Evolutionary conservation across 2,113 vertebrate genomes (phyloP).

Genomic region (Macquaria australasica): DNA sequence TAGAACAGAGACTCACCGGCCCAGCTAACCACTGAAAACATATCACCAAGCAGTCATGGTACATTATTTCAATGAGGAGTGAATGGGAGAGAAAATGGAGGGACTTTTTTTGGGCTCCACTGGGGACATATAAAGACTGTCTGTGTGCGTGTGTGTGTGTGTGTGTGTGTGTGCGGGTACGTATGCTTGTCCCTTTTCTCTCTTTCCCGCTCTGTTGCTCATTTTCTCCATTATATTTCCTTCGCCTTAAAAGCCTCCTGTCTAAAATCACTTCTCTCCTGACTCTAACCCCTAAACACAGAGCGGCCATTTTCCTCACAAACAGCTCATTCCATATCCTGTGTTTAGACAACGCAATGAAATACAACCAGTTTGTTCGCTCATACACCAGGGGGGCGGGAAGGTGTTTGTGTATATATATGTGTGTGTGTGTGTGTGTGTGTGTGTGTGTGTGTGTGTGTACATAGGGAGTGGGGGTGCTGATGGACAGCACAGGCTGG

Average conservation of each 20-base stretch:
- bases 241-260: conserved; percentile 71
- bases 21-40: conserved; percentile 43
- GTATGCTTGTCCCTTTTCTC: conserved; percentile 28
- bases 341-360: conserved; percentile 79
- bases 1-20: conserved; percentile 56
- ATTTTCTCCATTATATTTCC: conserved; percentile 67
- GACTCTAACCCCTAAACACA: conserved; percentile 63
- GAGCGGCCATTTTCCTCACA: conserved; percentile 71
- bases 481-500: conserved; percentile 77
- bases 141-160: background rate
- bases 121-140: conserved; percentile 39
- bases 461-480: conserved; percentile 26
- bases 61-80: conserved; percentile 63
- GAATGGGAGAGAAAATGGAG: conserved; percentile 63
- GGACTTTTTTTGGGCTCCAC: conserved; percentile 29
- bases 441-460: conserved; percentile 25
- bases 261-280: conserved; percentile 67
- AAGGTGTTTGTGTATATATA: conserved; percentile 9
- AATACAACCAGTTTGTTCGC: conserved; percentile 73
- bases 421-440: conserved; percentile 23
- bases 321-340: conserved; percentile 80
- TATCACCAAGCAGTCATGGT: conserved; percentile 58
- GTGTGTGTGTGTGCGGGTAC: conserved; percentile 5
- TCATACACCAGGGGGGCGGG: conserved; percentile 33
- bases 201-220: conserved; percentile 53